A percentile compares a stretch with the other conserved stretches of the same genome.
Evolutionary conservation across 2,113 vertebrate genomes (phyloP).

Genomic region (Arothron firmamentum): DNA sequence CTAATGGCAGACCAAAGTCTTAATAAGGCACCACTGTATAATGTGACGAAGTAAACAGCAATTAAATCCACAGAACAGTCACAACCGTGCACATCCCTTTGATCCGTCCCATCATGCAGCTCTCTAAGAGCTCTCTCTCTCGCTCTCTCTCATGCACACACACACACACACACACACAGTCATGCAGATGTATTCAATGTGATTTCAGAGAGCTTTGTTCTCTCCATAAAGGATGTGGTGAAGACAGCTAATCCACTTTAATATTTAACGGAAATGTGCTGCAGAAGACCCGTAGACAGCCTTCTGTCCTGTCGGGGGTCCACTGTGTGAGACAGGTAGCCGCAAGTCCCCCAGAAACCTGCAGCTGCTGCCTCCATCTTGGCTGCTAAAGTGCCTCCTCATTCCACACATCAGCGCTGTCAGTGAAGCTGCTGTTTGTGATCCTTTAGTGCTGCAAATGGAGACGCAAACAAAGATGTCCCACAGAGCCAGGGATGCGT

Average conservation of each 20-base stretch:
- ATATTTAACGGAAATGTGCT: conserved; percentile 54
- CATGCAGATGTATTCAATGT: not conserved
- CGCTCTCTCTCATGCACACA: conserved; percentile 3
- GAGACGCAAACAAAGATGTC: conserved; percentile 49
- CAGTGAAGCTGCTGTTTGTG: conserved; percentile 46
- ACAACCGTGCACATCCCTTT: conserved; percentile 52
- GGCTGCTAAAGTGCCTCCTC: conserved; percentile 1
- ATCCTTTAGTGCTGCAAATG: conserved; percentile 48
- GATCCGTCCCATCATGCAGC: conserved; percentile 50
- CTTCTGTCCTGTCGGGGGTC: too few relatives aligned
- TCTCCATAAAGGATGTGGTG: conserved; percentile 59
- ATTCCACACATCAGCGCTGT: conserved; percentile 18
- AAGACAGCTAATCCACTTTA: conserved; percentile 65
- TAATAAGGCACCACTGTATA: conserved; percentile 67
- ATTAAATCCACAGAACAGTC: conserved; percentile 64
- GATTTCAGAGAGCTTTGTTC: conserved; percentile 7
- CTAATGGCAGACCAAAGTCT: conserved; percentile 52
- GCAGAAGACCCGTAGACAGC: conserved; percentile 25
- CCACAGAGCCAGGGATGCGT: conserved; percentile 42
- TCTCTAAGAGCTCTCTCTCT: conserved; percentile 26
- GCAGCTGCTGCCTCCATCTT: too few relatives aligned
- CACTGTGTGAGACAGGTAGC: too few relatives aligned
- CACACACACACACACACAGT: conserved; percentile 21
- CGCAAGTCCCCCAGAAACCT: too few relatives aligned
- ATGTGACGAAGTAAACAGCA: conserved; percentile 70